These are phyloP conservation scores for Macaria notata DNA, from an alignment of 2,888 invertebrate genomes.

Conservation along the genomic window DNA sequence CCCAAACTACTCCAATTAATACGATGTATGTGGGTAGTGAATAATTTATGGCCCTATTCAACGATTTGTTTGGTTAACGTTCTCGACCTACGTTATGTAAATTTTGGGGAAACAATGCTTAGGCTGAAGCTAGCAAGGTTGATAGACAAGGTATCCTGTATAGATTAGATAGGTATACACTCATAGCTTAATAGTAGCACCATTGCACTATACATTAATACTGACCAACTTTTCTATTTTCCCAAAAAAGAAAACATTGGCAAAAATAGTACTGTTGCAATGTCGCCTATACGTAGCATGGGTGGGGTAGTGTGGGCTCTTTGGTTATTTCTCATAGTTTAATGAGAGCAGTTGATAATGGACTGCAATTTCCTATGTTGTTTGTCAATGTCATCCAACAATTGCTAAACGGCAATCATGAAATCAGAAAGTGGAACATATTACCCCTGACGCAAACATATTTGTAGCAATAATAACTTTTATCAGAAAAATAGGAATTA, in stretches of 20 bases:
- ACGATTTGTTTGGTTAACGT: conserved; percentile 10
- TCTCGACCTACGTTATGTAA: conserved; percentile 8
- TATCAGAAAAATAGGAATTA: too few relatives aligned
- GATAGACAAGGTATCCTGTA: too few relatives aligned
- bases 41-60: conserved; percentile 15
- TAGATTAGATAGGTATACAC: not conserved
- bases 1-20: conserved; percentile 3
- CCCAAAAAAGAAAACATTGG: too few relatives aligned
- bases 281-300: too few relatives aligned
- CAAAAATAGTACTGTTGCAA: too few relatives aligned
- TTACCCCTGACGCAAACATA: conserved; percentile 7
- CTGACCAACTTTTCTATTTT: too few relatives aligned
- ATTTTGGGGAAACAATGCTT: conserved; percentile 14
- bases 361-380: not conserved
- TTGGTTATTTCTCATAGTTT: too few relatives aligned
- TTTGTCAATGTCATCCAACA: conserved; percentile 23
- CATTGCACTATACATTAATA: too few relatives aligned
- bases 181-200: too few relatives aligned
- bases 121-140: not conserved
- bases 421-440: conserved; percentile 44
- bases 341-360: too few relatives aligned
- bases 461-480: too few relatives aligned
- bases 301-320: not conserved
- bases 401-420: conserved; percentile 24
- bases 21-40: conserved; percentile 14